Evolutionary conservation across 2,113 vertebrate species (phyloP), one percentile per base, ranked within the genome.

Genomic region (Reinhardtius hippoglossoides): DNA sequence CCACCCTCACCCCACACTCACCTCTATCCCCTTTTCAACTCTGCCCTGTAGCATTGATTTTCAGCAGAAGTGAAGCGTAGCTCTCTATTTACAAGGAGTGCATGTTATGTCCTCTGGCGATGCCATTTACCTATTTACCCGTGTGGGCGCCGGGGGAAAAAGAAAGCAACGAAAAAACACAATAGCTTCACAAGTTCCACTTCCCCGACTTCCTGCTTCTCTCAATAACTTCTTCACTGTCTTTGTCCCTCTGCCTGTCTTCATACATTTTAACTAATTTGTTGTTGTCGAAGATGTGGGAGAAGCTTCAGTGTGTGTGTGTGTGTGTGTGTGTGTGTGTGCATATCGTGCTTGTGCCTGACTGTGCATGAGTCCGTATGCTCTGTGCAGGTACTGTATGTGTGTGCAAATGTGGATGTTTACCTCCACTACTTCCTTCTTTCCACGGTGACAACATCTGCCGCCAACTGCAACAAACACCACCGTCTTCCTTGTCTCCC

Each of bases 391-490:
- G 44, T 46, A 46, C 52, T 23, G 24, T 65, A 54, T 42, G 46
- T 59, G 40, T 59, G 66, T 12, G 35, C n/a, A 48, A 74, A 74
- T 64, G 65, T 67, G 35, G 24, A 76, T 82, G 59, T 89, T 84
- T 76, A 66, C 60, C 66, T 80, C 61, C 46, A 42, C 18, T 58
- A 5, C 77, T 74, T 72, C 72, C 78, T 65, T 57, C 65, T 76
- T 26, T 84, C 70, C 66, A 77, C 67, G 50, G 70, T 61, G 71
- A 68, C 72, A 89, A 88, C 80, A 92, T 88, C 84, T 88, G 81
- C 81, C 77, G 79, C 76, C 52, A 26, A 35, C 74, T 56, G 71
- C 50, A 83, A 74, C 56, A 72, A 50, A 81, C 68, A 70, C 55
- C 70, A 71, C 40, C 3, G 59, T 71, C 71, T 67, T 52, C 54